These are phyloP conservation scores for Tetropium fuscum DNA, from an alignment of 2,888 invertebrate genomes.

Conservation along the genomic window DNA sequence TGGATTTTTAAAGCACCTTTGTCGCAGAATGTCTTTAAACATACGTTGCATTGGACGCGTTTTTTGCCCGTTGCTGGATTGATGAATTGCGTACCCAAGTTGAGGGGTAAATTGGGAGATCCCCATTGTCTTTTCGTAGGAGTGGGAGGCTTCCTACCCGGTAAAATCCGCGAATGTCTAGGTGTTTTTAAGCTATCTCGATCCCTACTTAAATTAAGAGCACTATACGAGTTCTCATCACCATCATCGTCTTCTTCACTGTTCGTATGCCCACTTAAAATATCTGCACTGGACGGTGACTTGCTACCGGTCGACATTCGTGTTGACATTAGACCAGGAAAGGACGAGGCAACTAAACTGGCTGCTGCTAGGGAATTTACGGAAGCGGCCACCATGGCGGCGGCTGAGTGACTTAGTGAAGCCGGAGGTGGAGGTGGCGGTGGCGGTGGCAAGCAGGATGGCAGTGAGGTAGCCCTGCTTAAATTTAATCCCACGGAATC, in stretches of 20 bases:
- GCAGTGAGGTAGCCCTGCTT: slow-evolving; percentile 72
- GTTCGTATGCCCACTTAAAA: slow-evolving; percentile 63
- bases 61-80: slow-evolving; percentile 96
- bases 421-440: slow-evolving; percentile 72
- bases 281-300: slow-evolving; percentile 62
- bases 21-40: slow-evolving; percentile 99
- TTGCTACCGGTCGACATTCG: slow-evolving; percentile 68
- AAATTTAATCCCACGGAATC: slow-evolving; percentile 71
- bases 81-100: slow-evolving; percentile 89
- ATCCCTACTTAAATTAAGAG: slow-evolving; percentile 74
- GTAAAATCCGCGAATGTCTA: slow-evolving; percentile 62
- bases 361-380: slow-evolving; percentile 70
- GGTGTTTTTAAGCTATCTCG: slow-evolving; percentile 66
- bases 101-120: slow-evolving; percentile 80
- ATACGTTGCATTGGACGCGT: slow-evolving; percentile 97
- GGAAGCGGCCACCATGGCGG: slow-evolving; percentile 76
- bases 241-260: slow-evolving; percentile 72
- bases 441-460: slow-evolving; percentile 73
- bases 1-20: slow-evolving; percentile 99
- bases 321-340: slow-evolving; percentile 71
- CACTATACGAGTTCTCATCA: slow-evolving; percentile 73
- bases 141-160: slow-evolving; percentile 75
- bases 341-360: slow-evolving; percentile 73
- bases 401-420: slow-evolving; percentile 74
- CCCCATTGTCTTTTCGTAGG: slow-evolving; percentile 87